Base-by-base conservation (phyloP, 2,113 vertebrate genomes). In the Nerophis ophidion region DNA sequence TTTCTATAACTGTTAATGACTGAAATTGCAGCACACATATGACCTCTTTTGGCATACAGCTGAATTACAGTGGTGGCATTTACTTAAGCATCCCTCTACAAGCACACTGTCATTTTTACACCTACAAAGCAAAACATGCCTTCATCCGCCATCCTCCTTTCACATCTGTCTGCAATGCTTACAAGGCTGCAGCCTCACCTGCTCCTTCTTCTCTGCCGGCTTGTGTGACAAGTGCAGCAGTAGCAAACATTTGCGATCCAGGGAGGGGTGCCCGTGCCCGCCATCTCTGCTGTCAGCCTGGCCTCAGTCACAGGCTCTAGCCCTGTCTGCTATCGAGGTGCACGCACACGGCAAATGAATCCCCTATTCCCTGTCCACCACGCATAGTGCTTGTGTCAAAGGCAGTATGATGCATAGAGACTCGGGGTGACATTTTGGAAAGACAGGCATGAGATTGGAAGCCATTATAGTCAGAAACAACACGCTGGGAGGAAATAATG, bases 261-360 rank as follows among this genome's bases (percentile, higher is more conserved):
- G 70, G 16, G 72, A 82, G 76, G 50, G 66, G 66, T 5, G 17
- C 6, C 4, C 49, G 17, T n/a, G 12, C 5, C 51, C 72, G 63
- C 58, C 48, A 57, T 72, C 68, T 72, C 60, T 65, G 65, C 84
- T 83, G 84, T 84, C 84, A 83, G 82, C 72, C 59, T 54, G 73
- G 61, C 76, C 81, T 87, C 86, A 84, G 84, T 87, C 84, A 87
- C 79, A 86, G 79, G 81, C 74, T 74, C 76, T 83, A 83, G 70
- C 75, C 86, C 76, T 83, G 83, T 81, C 84, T 83, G 68, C 47
- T 54, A 60, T 72, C 46, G 81, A 86, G 78, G 81, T 81, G 79
- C 70, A 80, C 79, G 80, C 81, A 84, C 72, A 81, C 68, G 68
- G 83, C 73, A 86, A 86, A 87, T 87, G 80, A 87, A 86, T 86